Conservation (phyloP, 2,888 invertebrate species). For the Hypsopygia costalis region DNA sequence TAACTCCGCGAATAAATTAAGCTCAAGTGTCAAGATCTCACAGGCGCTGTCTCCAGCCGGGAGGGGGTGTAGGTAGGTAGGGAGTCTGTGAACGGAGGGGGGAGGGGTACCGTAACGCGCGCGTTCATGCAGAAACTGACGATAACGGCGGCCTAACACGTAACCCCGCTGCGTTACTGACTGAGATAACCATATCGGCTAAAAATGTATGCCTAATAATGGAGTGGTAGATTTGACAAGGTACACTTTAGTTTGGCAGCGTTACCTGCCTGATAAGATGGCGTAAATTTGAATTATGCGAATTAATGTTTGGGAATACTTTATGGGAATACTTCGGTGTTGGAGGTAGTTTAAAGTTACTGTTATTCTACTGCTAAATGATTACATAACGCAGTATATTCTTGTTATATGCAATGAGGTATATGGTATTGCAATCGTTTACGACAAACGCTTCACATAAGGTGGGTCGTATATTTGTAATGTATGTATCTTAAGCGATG, state of each 20-base stretch:
- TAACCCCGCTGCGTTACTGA: slow-evolving; percentile 52
- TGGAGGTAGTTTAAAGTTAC: neutral
- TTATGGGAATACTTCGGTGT: neutral
- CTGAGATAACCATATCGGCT: slow-evolving; percentile 61
- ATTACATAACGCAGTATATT: too few species aligned
- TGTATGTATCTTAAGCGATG: too few species aligned
- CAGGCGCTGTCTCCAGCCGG: slow-evolving; percentile 49
- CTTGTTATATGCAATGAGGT: too few species aligned
- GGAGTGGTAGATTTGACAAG: slow-evolving; percentile 44
- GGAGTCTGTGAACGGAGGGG: slow-evolving; percentile 21
- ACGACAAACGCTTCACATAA: too few species aligned
- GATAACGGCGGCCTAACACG: slow-evolving; percentile 78
- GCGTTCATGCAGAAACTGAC: slow-evolving; percentile 79
- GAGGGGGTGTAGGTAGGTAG: slow-evolving; percentile 22
- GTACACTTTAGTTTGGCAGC: slow-evolving; percentile 31
- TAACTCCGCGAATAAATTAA: slow-evolving; percentile 57
- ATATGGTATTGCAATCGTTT: too few species aligned
- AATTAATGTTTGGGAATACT: slow-evolving; percentile 17
- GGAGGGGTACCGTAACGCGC: slow-evolving; percentile 59
- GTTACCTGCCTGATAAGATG: slow-evolving; percentile 30
- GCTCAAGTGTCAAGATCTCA: slow-evolving; percentile 73
- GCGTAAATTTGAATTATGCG: slow-evolving; percentile 22
- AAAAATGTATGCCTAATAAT: slow-evolving; percentile 77
- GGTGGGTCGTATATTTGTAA: too few species aligned
- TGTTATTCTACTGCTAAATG: too few species aligned